phyloP scores from a whole-genome alignment of 2,797 vertebrate genomes.

The Amazonetta brasiliensis region DNA sequence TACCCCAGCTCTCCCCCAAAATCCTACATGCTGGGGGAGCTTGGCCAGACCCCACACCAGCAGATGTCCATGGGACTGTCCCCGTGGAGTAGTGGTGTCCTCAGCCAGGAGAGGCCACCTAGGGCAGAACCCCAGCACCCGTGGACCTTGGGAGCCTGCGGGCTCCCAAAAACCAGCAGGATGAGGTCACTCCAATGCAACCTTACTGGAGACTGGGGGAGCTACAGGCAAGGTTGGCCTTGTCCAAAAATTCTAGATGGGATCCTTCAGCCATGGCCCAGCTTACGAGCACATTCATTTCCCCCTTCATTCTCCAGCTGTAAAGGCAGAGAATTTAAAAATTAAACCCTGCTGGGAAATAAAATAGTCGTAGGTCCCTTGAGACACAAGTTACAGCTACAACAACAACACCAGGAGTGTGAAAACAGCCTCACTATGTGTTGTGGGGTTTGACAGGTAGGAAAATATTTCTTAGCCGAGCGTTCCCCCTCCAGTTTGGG shows the following conservation, averaged over 20 bases:
- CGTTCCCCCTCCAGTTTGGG: not conserved
- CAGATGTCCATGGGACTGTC: no score
- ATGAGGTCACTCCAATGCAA: not conserved
- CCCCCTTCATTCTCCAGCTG: not conserved
- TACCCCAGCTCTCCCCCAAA: not conserved
- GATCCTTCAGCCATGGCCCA: not conserved
- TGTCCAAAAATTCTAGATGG: not conserved
- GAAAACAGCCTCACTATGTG: not conserved
- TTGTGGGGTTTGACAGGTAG: not conserved
- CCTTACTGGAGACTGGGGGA: not conserved
- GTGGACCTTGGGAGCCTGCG: no score
- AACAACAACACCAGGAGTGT: not conserved
- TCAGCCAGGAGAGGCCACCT: no score
- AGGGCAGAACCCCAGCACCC: no score
- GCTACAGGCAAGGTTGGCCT: not conserved
- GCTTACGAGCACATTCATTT: not conserved
- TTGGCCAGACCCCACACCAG: not conserved
- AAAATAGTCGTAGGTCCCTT: not conserved
- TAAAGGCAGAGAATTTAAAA: conserved; percentile 8
- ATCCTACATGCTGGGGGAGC: not conserved
- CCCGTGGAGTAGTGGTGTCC: no score
- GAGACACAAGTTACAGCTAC: not conserved
- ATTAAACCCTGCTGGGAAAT: not conserved
- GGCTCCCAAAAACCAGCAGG: not conserved
- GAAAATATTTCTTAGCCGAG: conserved; percentile 39